phyloP scores from a whole-genome alignment of 2,113 vertebrate species.

The Nyctibius bracteatus region DNA sequence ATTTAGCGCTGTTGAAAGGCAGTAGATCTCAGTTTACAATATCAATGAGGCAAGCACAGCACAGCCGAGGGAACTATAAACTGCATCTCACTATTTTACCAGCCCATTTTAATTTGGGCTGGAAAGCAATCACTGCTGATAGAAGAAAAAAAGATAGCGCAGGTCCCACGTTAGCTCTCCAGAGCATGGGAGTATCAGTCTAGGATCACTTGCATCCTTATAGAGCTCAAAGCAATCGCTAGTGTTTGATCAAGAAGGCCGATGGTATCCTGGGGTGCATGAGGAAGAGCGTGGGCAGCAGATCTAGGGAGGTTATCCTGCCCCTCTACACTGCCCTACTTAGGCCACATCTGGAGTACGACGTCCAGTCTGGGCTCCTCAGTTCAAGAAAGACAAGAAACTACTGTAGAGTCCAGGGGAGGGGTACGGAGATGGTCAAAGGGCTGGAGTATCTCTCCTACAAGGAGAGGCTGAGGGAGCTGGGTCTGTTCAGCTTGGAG shows the following conservation, averaged over 20 bases:
- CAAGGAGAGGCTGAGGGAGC: no score
- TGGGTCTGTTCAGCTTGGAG: no score
- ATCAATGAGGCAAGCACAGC: background rate
- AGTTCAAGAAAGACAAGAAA: no score
- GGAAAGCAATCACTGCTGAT: background rate
- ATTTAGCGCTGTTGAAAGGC: background rate
- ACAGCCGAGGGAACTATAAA: slow-evolving; percentile 21
- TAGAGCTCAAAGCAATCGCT: accelerated
- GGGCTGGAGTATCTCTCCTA: no score
- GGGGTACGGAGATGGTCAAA: no score
- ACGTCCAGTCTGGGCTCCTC: no score
- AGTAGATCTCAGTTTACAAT: background rate
- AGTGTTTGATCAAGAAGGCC: accelerated
- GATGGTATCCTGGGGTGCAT: no score
- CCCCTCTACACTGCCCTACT: no score
- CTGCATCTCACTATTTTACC: background rate
- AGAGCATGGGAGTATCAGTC: accelerated
- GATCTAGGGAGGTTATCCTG: no score
- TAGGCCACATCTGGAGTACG: no score
- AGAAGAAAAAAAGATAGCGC: accelerated
- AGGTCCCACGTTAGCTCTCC: background rate
- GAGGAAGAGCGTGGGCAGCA: no score
- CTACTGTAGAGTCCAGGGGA: no score
- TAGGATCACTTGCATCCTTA: background rate
- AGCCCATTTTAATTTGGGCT: background rate